These are phyloP conservation scores for Eublepharis macularius DNA, from an alignment of 2,113 vertebrate genomes.

Conservation along the genomic window DNA sequence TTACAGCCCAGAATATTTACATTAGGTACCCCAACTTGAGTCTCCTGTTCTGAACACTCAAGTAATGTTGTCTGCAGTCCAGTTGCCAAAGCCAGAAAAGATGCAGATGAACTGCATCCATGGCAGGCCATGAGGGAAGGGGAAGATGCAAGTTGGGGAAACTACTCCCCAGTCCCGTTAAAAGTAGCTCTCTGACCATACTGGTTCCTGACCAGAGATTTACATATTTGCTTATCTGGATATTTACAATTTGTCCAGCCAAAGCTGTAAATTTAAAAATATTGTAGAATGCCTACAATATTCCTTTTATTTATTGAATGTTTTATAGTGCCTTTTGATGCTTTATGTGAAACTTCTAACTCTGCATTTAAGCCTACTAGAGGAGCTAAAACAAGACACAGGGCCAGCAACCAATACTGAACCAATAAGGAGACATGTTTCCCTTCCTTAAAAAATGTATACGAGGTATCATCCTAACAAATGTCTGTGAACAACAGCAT, in stretches of 20 bases:
- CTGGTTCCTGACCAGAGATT: background rate
- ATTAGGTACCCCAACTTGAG: background rate
- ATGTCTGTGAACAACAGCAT: constrained; percentile 8
- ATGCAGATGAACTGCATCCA: background rate
- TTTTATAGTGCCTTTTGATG: constrained; percentile 85
- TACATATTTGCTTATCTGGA: constrained; percentile 64
- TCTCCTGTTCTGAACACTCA: background rate
- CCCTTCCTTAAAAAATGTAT: constrained; percentile 39
- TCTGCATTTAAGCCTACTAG: constrained; percentile 36
- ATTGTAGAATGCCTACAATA: constrained; percentile 52
- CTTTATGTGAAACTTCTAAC: constrained; percentile 64
- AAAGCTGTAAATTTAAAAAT: constrained; percentile 57
- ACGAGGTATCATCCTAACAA: constrained; percentile 22
- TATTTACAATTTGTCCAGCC: constrained; percentile 63
- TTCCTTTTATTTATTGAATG: constrained; percentile 56
- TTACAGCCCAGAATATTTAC: background rate
- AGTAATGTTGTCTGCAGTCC: background rate
- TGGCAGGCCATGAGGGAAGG: background rate
- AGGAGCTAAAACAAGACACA: constrained; percentile 30
- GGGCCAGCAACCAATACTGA: constrained; percentile 26
- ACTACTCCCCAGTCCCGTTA: too few species aligned
- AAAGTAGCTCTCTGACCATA: background rate
- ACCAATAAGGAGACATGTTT: constrained; percentile 20
- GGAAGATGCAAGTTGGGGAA: background rate
- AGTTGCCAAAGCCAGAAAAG: background rate